phyloP scores from a whole-genome alignment of 2,797 vertebrate genomes.

The Carcharodon carcharias region DNA sequence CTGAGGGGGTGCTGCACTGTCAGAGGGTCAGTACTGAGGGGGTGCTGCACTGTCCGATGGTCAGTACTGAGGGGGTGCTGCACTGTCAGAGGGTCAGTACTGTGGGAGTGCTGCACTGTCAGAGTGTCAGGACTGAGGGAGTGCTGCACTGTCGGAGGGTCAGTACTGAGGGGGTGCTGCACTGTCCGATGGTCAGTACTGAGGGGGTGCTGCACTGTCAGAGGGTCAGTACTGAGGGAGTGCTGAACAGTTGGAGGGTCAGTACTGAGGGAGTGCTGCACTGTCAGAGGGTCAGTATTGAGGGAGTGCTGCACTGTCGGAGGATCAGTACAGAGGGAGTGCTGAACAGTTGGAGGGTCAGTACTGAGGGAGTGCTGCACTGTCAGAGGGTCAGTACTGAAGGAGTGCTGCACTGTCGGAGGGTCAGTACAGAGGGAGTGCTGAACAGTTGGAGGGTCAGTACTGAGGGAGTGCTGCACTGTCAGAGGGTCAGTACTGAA shows the following conservation, averaged over 20 bases:
- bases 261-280: neutral
- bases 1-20: no score
- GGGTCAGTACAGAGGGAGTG: neutral
- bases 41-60: no score
- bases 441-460: neutral
- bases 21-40: no score
- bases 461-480: neutral
- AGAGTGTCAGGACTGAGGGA: neutral
- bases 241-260: neutral
- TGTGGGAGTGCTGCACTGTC: neutral
- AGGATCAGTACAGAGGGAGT: neutral
- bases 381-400: neutral
- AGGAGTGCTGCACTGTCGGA: neutral
- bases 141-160: neutral
- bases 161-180: neutral
- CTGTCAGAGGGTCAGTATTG: neutral
- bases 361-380: neutral
- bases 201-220: neutral
- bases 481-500: neutral
- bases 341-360: neutral
- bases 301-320: neutral
- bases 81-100: neutral
- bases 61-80: no score
- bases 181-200: neutral
- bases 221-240: neutral